Percentiles rank a stretch among this genome's conserved stretches.
Conservation (phyloP, 2,888 invertebrate species). For the Campoplex capitator region DNA sequence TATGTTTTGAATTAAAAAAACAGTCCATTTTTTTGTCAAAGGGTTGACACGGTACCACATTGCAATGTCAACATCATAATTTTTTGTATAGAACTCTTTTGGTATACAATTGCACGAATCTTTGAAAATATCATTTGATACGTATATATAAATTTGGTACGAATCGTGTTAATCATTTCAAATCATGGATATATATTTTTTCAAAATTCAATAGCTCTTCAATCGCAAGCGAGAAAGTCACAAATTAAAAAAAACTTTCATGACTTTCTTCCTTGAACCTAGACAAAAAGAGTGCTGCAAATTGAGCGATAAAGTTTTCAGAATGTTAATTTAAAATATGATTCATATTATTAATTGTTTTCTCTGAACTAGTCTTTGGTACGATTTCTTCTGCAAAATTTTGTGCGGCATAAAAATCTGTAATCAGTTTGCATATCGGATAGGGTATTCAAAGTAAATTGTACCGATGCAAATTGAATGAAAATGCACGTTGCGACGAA, state of each 20-base stretch:
- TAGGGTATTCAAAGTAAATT: background rate
- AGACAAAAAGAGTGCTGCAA: background rate
- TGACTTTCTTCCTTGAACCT: background rate
- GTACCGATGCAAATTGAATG: background rate
- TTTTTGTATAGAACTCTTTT: no score
- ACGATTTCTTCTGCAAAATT: background rate
- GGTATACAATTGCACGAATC: constrained; percentile 12
- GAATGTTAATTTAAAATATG: background rate
- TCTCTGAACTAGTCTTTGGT: background rate
- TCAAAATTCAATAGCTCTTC: background rate
- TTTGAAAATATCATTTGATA: background rate
- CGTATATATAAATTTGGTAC: background rate
- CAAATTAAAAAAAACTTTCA: background rate
- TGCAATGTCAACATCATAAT: no score
- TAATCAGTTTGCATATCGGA: background rate
- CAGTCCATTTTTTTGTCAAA: no score
- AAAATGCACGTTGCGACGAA: background rate
- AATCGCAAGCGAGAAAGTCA: background rate
- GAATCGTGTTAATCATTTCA: background rate
- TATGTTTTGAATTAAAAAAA: no score
- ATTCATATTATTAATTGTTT: background rate
- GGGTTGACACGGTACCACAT: no score
- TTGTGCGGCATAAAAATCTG: background rate
- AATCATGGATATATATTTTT: background rate
- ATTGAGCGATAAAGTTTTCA: background rate